Conservation (phyloP, 1,140 invertebrate species). For the Lethrus apterus region DNA sequence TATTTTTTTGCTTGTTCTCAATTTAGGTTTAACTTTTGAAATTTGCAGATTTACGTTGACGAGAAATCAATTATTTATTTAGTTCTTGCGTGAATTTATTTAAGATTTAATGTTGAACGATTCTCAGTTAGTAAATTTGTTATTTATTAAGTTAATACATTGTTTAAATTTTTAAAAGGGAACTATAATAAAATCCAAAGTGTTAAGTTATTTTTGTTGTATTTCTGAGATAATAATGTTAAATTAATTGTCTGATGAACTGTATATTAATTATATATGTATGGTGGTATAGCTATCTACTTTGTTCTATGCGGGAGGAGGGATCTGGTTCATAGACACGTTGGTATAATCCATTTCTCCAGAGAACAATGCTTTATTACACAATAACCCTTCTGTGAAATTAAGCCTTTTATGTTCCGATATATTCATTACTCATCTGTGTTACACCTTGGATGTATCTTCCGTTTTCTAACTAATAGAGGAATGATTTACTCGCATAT, state of each 20-base stretch:
- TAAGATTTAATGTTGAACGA: too few species aligned
- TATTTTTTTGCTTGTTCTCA: too few species aligned
- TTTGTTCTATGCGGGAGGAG: slow-evolving; percentile 7
- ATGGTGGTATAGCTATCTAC: slow-evolving; percentile 9
- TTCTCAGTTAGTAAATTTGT: too few species aligned
- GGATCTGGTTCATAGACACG: slow-evolving; percentile 11
- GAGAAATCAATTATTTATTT: too few species aligned
- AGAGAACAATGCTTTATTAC: slow-evolving; percentile 42
- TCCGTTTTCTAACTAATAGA: slow-evolving; percentile 15
- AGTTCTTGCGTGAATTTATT: too few species aligned
- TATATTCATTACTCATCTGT: slow-evolving; percentile 37
- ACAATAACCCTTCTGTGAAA: slow-evolving; percentile 39
- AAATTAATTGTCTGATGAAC: slow-evolving; percentile 8
- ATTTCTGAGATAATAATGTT: neutral
- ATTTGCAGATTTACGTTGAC: too few species aligned
- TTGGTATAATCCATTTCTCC: slow-evolving; percentile 35
- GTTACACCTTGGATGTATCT: slow-evolving; percentile 13
- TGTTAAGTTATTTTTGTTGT: too few species aligned
- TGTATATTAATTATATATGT: slow-evolving; percentile 8
- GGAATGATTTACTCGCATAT: slow-evolving; percentile 11
- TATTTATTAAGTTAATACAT: too few species aligned
- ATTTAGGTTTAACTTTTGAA: too few species aligned
- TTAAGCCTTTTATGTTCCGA: slow-evolving; percentile 39
- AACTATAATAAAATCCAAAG: too few species aligned
- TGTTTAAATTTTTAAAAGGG: too few species aligned